Conservation (phyloP, 1,140 invertebrate species). For the Trachymyrmex septentrionalis region DNA sequence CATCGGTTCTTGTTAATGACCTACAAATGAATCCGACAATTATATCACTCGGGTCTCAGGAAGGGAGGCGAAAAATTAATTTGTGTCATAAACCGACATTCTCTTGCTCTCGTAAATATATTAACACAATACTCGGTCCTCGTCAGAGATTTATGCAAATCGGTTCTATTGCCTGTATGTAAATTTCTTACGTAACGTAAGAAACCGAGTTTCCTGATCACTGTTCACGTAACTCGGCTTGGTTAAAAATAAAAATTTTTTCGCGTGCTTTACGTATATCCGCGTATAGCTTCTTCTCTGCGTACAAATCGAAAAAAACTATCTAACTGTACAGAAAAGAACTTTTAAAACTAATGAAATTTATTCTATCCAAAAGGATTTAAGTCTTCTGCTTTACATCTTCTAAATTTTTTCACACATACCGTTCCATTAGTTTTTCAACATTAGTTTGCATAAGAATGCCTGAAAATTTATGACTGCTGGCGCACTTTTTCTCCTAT, state of each 20-base stretch:
- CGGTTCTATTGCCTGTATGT: not conserved
- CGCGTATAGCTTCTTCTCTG: not conserved
- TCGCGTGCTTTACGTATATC: too few relatives aligned
- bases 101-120: not conserved
- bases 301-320: not conserved
- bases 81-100: not conserved
- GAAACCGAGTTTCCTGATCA: conserved; percentile 19
- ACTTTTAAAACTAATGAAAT: not conserved
- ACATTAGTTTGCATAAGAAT: conserved; percentile 42
- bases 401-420: not conserved
- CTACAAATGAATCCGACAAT: conserved; percentile 62
- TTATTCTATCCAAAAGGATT: not conserved
- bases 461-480: conserved; percentile 32
- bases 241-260: conserved; percentile 9
- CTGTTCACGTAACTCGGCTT: conserved; percentile 1
- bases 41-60: not conserved
- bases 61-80: conserved; percentile 65
- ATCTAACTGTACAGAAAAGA: not conserved
- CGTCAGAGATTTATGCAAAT: conserved; percentile 6
- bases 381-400: not conserved
- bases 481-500: not conserved
- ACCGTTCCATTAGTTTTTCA: not conserved
- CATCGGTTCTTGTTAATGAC: conserved; percentile 57
- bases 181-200: conserved; percentile 33
- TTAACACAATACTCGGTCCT: not conserved